Evolutionary conservation across 2,113 vertebrate genomes (phyloP).

Genomic region (Alligator sinensis): DNA sequence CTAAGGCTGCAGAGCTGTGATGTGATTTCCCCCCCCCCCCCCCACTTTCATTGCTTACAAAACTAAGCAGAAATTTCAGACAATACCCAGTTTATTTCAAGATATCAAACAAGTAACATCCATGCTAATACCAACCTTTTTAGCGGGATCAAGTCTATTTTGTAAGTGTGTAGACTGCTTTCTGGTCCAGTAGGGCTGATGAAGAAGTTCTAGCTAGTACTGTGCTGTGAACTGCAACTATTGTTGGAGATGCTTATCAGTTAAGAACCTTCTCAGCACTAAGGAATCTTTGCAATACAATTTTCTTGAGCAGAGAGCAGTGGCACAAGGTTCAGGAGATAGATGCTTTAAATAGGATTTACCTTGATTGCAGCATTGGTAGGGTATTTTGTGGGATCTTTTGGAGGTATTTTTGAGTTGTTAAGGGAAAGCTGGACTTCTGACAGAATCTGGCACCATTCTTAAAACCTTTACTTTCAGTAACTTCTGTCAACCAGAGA

Average conservation of each 20-base stretch:
- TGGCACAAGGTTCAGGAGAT: constrained; percentile 31
- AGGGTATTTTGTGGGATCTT: not conserved
- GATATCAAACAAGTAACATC: not conserved
- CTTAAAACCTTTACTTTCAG: not conserved
- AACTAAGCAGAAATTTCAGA: not conserved
- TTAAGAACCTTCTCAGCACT: constrained; percentile 27
- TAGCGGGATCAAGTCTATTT: not conserved
- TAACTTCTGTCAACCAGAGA: not conserved
- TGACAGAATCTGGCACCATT: not conserved
- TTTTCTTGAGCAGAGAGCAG: constrained; percentile 33
- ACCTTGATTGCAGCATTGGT: constrained; percentile 20
- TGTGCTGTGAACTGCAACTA: constrained; percentile 10
- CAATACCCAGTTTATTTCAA: not conserved
- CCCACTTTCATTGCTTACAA: not conserved
- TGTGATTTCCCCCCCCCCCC: not conserved
- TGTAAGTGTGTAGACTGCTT: not conserved
- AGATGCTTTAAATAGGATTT: constrained; percentile 5
- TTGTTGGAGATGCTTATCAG: constrained; percentile 38
- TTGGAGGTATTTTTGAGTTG: not conserved
- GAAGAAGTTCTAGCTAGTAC: constrained; percentile 1
- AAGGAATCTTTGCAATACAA: constrained; percentile 21
- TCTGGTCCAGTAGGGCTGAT: constrained; percentile 56
- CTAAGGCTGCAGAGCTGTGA: not conserved
- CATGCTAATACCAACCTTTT: not conserved
- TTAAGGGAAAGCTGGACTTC: constrained; percentile 24